Percentiles rank a stretch among this genome's conserved stretches.
phyloP scores from a whole-genome alignment of 2,797 vertebrate species.

The Gallinago stenura region DNA sequence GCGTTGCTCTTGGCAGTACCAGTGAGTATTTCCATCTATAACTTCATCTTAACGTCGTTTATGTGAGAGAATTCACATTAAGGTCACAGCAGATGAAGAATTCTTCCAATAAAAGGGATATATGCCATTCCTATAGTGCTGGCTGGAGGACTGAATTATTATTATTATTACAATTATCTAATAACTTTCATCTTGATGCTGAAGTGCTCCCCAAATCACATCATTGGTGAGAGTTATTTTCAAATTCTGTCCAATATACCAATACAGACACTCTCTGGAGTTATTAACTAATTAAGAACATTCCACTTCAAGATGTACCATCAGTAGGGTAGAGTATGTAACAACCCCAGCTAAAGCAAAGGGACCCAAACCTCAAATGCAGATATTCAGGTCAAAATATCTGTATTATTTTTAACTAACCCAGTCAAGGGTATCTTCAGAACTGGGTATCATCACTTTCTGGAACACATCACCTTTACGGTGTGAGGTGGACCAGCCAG shows the following conservation, averaged over 20 bases:
- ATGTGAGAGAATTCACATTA: background rate
- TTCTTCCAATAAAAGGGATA: slow-evolving; percentile 37
- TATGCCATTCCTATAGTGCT: background rate
- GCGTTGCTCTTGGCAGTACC: background rate
- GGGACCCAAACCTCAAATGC: background rate
- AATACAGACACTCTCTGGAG: background rate
- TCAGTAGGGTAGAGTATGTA: background rate
- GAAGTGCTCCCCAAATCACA: background rate
- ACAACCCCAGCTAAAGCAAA: background rate
- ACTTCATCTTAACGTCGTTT: slow-evolving; percentile 4
- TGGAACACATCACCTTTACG: background rate
- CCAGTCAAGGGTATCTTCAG: background rate
- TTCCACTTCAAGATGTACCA: background rate
- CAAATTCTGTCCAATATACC: background rate
- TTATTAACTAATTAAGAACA: background rate
- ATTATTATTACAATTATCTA: background rate
- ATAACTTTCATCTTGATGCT: background rate
- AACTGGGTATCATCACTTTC: background rate
- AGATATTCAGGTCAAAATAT: background rate
- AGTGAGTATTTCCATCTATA: background rate
- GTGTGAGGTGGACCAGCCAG: accelerated
- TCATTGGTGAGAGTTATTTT: background rate
- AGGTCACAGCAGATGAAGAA: background rate
- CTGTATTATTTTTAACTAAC: background rate
- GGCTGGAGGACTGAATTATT: background rate